These are phyloP conservation scores for Megaceryle alcyon DNA, from an alignment of 2,797 vertebrate species.

Conservation along the genomic window DNA sequence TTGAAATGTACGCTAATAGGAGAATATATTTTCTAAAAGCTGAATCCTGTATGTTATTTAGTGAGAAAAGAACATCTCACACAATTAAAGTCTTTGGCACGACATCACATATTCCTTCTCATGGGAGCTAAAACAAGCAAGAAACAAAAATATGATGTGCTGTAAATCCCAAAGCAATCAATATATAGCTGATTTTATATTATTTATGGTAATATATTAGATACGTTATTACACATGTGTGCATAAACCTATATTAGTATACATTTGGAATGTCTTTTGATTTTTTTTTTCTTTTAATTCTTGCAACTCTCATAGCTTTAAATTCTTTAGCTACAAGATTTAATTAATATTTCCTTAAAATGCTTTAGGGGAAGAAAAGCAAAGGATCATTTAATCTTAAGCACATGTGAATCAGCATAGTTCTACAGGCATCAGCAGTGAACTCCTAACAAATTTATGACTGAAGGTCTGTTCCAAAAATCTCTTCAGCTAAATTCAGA, in stretches of 20 bases:
- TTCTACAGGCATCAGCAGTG: neutral
- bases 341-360: slow-evolving; percentile 29
- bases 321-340: neutral
- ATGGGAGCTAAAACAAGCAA: neutral
- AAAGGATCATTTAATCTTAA: slow-evolving; percentile 7
- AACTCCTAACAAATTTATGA: neutral
- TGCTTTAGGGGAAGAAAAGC: neutral
- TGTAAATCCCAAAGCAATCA: neutral
- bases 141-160: neutral
- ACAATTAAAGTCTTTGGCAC: neutral
- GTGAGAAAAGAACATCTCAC: neutral
- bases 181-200: neutral
- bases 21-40: neutral
- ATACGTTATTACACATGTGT: neutral
- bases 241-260: neutral
- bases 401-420: neutral
- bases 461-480: neutral
- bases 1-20: neutral
- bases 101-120: neutral
- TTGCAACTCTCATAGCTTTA: neutral
- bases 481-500: neutral
- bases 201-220: neutral
- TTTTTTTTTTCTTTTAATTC: neutral
- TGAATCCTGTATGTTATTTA: neutral
- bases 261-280: neutral